Evolutionary conservation across 2,888 invertebrate species (phyloP).

Genomic region (Lucinisca nassula): DNA sequence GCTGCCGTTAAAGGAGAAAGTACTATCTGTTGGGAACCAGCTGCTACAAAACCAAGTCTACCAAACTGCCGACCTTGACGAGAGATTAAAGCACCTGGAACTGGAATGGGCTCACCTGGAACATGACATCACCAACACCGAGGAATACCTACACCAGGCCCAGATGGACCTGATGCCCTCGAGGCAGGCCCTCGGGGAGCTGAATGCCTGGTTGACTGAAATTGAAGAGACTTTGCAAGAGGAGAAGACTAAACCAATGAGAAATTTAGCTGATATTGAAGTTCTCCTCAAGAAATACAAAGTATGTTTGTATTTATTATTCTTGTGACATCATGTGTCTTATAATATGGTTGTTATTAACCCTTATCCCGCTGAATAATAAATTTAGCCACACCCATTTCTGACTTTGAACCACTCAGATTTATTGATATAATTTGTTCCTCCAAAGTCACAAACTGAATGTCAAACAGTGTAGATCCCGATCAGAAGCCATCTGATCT

Average conservation of each 20-base stretch:
- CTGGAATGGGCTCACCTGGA: conserved; percentile 84
- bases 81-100: conserved; percentile 78
- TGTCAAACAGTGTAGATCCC: too few relatives aligned
- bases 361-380: too few relatives aligned
- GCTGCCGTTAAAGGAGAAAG: conserved; percentile 80
- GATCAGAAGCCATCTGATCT: too few relatives aligned
- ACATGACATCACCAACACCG: conserved; percentile 80
- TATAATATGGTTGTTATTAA: too few relatives aligned
- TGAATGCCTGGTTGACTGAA: conserved; percentile 83
- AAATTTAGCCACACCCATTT: too few relatives aligned
- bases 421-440: too few relatives aligned
- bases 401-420: too few relatives aligned
- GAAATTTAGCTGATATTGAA: conserved; percentile 82
- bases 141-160: conserved; percentile 84
- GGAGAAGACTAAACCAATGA: conserved; percentile 76
- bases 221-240: conserved; percentile 79
- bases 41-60: conserved; percentile 77
- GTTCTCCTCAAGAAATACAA: conserved; percentile 85
- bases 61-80: conserved; percentile 77
- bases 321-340: too few relatives aligned
- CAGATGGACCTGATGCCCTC: conserved; percentile 87
- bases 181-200: conserved; percentile 85
- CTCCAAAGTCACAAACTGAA: too few relatives aligned
- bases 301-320: too few relatives aligned
- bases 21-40: conserved; percentile 82